Evolutionary conservation across 2,113 vertebrate genomes (phyloP).

Genomic region (Rhinoptilus africanus): DNA sequence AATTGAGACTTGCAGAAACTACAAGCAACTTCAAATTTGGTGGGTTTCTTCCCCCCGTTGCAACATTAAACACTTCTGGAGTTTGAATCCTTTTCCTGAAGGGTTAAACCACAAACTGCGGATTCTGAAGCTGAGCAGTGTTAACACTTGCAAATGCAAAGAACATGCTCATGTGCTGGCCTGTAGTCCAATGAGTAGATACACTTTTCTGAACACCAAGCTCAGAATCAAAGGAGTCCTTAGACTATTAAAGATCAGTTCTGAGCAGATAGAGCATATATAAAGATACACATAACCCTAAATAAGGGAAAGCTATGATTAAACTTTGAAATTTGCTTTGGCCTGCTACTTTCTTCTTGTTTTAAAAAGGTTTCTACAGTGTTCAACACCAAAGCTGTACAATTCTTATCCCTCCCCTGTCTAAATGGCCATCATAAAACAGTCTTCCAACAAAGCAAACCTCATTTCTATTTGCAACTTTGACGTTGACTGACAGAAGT

Average conservation of each 20-base stretch:
- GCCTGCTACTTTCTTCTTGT: neutral
- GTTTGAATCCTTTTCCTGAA: neutral
- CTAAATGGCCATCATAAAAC: neutral
- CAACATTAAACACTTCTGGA: neutral
- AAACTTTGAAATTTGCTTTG: neutral
- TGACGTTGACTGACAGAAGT: neutral
- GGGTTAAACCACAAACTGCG: neutral
- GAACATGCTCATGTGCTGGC: fast-evolving
- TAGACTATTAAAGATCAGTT: neutral
- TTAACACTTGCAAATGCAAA: neutral
- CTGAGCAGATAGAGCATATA: neutral
- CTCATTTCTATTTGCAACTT: neutral
- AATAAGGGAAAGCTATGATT: neutral
- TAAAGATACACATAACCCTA: neutral
- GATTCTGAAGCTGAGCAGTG: neutral
- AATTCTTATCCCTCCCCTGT: neutral
- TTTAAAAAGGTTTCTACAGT: neutral
- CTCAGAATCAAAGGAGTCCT: neutral
- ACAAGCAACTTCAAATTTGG: neutral
- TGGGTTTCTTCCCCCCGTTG: fast-evolving
- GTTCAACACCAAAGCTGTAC: neutral
- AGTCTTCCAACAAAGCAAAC: neutral
- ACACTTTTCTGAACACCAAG: neutral
- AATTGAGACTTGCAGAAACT: neutral
- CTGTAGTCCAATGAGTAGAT: neutral